These are phyloP conservation scores for Chrysomela aeneicollis DNA, from an alignment of 2,888 invertebrate species.

Conservation along the genomic window DNA sequence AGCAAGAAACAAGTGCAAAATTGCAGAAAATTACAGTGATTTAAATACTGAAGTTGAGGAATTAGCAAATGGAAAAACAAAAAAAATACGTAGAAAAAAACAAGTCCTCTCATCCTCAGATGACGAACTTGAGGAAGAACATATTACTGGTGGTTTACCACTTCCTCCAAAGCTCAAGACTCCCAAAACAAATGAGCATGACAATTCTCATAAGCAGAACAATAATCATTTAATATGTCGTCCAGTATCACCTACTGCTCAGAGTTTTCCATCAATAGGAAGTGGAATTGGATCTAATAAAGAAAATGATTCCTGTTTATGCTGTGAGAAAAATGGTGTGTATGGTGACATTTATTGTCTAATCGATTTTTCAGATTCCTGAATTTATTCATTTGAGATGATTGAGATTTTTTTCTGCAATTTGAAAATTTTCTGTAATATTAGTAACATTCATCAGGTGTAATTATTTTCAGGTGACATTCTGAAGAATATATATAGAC, in stretches of 20 bases:
- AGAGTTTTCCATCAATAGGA: conserved; percentile 6
- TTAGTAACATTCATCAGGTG: not conserved
- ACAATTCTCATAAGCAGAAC: not conserved
- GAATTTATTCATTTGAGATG: no score
- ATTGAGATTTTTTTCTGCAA: no score
- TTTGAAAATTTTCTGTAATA: no score
- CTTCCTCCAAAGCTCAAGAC: conserved; percentile 1
- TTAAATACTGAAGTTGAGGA: conserved; percentile 1
- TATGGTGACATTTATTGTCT: not conserved
- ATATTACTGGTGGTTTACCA: conserved; percentile 1
- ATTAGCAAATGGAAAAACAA: not conserved
- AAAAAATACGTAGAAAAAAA: conserved; percentile 7
- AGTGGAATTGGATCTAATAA: not conserved
- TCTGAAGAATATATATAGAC: conserved; percentile 9
- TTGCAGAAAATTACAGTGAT: conserved; percentile 5
- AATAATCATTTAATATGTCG: not conserved
- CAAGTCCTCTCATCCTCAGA: conserved; percentile 2
- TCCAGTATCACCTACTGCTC: conserved; percentile 4
- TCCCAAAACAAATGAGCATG: not conserved
- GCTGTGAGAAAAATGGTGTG: not conserved
- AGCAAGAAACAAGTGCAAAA: conserved; percentile 1
- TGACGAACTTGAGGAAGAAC: not conserved
- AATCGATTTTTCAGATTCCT: not conserved
- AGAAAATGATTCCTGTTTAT: not conserved
- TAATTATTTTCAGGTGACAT: conserved; percentile 11